Evolutionary conservation across 2,113 vertebrate species (phyloP), one percentile per base, ranked within the genome.

Genomic region (Phylloscopus whistleri): DNA sequence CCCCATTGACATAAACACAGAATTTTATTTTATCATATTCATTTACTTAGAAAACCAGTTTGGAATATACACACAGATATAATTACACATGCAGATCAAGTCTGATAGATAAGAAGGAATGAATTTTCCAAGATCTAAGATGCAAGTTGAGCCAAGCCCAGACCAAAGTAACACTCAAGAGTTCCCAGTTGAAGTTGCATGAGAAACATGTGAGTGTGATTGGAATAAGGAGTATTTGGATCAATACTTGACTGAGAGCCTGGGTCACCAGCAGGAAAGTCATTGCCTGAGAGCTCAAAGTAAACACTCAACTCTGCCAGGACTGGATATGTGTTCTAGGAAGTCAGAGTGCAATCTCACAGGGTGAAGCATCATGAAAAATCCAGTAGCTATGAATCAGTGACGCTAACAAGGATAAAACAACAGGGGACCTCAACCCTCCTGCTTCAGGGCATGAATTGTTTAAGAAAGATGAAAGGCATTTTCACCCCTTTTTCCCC

Each of bases 381-480:
- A 94, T 86, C 72, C 63, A 88, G 78, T 56, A 91, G 75, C 66
- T 77, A 21, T 90, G 93, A 91, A 77, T 59, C 37, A 91, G 48
- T 74, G 68, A 74, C 48, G 21, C 48, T 21, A 74, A 39, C 43
- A 85, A 80, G 67, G 55, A 84, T 70, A 49, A 91, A 96, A 88
- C 75, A 87, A 80, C 48, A 84, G 48, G 72, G 17, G 51, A 90
- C 33, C 27, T 91, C 78, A 62, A 51, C 31, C 41, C 11, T 94
- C 35, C 75, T 7, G 35, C 70, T 90, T 83, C 35, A 67, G 78
- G 78, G 53, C 67, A 80, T 31, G 12, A 73, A 67, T 80, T 83
- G 22, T 84, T 93, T 59, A 84, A 93, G 88, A 85, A 93, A 93
- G 59, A 90, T 69, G 46, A 83, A 93, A 93, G 26, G 14, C 35